Conservation (phyloP, 2,797 vertebrate species). For the Carapus acus region DNA sequence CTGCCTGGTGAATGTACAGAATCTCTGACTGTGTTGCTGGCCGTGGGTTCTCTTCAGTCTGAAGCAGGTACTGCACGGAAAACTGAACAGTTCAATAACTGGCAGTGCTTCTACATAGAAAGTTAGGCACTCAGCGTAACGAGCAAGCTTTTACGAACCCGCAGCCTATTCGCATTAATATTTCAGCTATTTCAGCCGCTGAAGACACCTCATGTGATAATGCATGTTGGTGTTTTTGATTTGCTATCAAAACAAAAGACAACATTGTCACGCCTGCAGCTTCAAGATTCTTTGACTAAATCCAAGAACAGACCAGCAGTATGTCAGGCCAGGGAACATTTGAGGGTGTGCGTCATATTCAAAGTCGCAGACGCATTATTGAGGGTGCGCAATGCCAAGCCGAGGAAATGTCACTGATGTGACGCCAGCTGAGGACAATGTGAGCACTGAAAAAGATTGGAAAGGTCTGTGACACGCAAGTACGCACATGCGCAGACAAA, state of each 20-base stretch:
- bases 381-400: conserved; percentile 47
- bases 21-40: too few species aligned
- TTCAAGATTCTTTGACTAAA: conserved; percentile 1
- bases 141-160: conserved; percentile 34
- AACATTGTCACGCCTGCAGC: background rate
- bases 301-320: background rate
- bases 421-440: conserved; percentile 64
- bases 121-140: too few species aligned
- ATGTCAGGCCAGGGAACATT: background rate
- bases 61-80: conserved; percentile 8
- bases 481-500: background rate
- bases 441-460: conserved; percentile 54
- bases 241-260: too few species aligned
- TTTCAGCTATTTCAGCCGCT: conserved; percentile 9
- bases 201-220: background rate
- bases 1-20: too few species aligned
- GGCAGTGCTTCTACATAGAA: conserved; percentile 13
- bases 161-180: conserved; percentile 28
- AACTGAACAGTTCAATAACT: conserved; percentile 1
- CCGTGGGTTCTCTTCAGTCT: too few species aligned
- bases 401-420: conserved; percentile 62
- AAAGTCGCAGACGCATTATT: conserved; percentile 55
- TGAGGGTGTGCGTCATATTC: conserved; percentile 10
- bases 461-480: background rate
- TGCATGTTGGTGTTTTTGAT: background rate